Base-by-base conservation (phyloP, 2,113 vertebrate genomes). In the Mastomys coucha region DNA sequence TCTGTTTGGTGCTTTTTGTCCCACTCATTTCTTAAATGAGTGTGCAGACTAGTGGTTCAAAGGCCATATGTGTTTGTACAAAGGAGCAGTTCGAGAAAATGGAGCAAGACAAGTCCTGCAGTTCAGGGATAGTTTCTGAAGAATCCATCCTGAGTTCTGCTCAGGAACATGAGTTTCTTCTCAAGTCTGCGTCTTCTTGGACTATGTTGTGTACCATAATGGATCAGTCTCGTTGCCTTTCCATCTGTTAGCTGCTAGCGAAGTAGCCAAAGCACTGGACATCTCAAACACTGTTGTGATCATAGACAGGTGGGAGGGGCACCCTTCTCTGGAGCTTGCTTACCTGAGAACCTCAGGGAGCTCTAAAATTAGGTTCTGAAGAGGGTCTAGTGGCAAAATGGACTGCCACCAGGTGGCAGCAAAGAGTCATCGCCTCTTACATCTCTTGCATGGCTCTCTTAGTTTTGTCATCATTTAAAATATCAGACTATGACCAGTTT, bases 401-500 rank as follows among this genome's bases (percentile, higher is more conserved):
- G 31, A 3, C 31, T 70, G 53, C 92, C 94, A 95, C 86, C 90
- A 93, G 95, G 60, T 91, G 90, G 94, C 94, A 97, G 88, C 84
- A 96, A 93, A 97, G n/a, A 97, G 90, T 96, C 58, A 36, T 60
- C 82, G 77, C 75, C 73, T 70, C 70, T 90, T 75, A 4, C 33
- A 10, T 20, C 28, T 69, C 39, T 49, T 20, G 5, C 10, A 6
- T 13, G 42, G 42, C 10, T 69, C 33, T 16, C 60, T 49, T 67
- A 67, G 17, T 51, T 94, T 94, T 80, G 45, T 36, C 45, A 26
- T 36, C 6, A 14, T n/a, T 77, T 88, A 91, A 58, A 31, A 53
- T 84, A 67, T 65, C 69, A 75, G 88, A 82, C 77, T 67, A 67
- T 20, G 28, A 76, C 20, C 88, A 13, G 87, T 96, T 88, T 69